Evolutionary conservation across 2,113 vertebrate species (phyloP).

Genomic region (Grantiella picta): DNA sequence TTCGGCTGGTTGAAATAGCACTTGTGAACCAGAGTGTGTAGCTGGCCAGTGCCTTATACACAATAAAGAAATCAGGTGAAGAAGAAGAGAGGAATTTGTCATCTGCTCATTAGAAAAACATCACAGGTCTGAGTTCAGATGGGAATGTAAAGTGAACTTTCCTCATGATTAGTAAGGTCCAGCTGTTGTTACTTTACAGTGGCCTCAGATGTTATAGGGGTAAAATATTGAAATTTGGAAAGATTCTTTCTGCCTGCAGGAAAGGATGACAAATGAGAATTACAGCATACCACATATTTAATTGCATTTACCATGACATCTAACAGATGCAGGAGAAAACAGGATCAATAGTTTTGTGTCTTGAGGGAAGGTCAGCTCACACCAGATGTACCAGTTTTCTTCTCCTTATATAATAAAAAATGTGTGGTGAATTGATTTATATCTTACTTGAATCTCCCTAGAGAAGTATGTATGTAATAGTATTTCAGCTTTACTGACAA

Average conservation of each 20-base stretch:
- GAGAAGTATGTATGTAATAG: not conserved
- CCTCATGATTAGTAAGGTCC: not conserved
- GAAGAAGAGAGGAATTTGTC: not conserved
- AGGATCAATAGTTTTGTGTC: constrained; percentile 30
- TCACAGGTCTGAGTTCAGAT: not conserved
- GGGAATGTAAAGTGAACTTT: not conserved
- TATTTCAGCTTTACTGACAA: constrained; percentile 34
- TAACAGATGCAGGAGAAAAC: constrained; percentile 41
- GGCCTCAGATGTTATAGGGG: not conserved
- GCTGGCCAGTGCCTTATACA: not conserved
- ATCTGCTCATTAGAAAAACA: not conserved
- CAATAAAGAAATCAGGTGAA: not conserved
- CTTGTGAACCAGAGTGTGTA: not conserved
- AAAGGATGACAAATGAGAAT: constrained; percentile 12
- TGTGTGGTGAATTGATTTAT: constrained; percentile 30
- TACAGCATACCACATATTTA: constrained; percentile 12
- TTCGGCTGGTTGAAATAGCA: not conserved
- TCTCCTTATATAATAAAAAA: not conserved
- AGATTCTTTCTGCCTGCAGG: not conserved
- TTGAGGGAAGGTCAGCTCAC: constrained; percentile 20
- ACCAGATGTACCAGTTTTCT: constrained; percentile 9
- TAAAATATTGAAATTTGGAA: not conserved
- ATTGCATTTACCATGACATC: constrained; percentile 25
- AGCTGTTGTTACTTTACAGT: not conserved
- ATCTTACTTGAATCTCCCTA: constrained; percentile 15